A percentile compares a stretch with the other conserved stretches of the same genome.
phyloP scores from a whole-genome alignment of 2,113 vertebrate species.

The Chrysochloris asiatica region DNA sequence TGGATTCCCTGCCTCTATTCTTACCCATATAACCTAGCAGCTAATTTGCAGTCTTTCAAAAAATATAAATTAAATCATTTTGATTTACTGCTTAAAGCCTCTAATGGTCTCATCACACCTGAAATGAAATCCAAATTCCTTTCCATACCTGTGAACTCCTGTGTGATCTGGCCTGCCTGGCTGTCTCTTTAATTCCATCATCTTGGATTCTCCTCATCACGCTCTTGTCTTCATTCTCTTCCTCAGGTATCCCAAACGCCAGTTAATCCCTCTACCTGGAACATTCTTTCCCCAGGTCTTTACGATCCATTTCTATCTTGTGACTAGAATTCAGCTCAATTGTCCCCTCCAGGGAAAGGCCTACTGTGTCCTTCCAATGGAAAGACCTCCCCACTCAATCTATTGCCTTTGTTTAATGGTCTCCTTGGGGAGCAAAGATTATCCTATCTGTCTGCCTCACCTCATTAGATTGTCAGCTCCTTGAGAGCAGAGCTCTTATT shows the following conservation, averaged over 20 bases:
- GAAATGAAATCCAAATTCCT: neutral
- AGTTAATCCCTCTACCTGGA: too few relatives aligned
- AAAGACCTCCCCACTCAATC: neutral
- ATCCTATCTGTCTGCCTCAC: neutral
- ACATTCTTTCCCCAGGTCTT: neutral
- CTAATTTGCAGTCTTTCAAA: neutral
- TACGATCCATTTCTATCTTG: neutral
- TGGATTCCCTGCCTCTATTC: neutral
- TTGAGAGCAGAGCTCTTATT: neutral
- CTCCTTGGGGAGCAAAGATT: neutral
- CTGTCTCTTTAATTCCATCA: neutral
- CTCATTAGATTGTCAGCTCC: neutral
- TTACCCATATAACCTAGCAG: neutral
- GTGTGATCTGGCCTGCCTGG: neutral
- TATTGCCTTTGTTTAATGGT: neutral
- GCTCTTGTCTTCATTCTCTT: neutral
- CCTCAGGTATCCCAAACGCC: neutral
- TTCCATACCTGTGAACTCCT: neutral
- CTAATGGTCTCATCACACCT: neutral
- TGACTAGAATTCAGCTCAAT: neutral
- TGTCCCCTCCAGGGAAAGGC: neutral
- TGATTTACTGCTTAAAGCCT: neutral
- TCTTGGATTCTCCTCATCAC: neutral
- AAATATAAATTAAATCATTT: neutral
- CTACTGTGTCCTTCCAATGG: neutral